phyloP scores from a whole-genome alignment of 2,888 invertebrate species.

The Lithosia quadra region DNA sequence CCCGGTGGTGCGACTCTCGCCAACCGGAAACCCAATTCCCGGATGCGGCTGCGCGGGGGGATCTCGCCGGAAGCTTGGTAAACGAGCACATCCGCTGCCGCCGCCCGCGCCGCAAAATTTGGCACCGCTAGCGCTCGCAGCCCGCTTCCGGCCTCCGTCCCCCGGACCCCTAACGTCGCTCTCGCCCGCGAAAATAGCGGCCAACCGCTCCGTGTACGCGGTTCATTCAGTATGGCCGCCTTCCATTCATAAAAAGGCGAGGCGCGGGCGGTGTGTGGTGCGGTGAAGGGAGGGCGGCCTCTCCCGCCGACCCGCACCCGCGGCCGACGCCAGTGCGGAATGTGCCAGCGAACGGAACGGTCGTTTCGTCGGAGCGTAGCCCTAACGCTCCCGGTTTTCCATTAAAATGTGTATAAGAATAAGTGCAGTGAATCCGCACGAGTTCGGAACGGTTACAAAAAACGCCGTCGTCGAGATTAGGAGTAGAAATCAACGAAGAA shows the following conservation, averaged over 20 bases:
- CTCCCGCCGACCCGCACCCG: slow-evolving; percentile 84
- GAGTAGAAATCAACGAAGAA: slow-evolving; percentile 87
- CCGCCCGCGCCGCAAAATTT: slow-evolving; percentile 87
- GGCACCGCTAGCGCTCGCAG: slow-evolving; percentile 85
- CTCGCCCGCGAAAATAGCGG: slow-evolving; percentile 85
- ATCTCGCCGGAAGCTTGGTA: slow-evolving; percentile 86
- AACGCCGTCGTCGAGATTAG: slow-evolving; percentile 86
- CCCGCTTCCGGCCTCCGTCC: slow-evolving; percentile 84
- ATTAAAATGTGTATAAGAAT: slow-evolving; percentile 88
- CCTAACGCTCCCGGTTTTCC: slow-evolving; percentile 87
- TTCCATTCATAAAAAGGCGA: slow-evolving; percentile 91
- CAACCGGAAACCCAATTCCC: slow-evolving; percentile 86
- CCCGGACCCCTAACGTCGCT: slow-evolving; percentile 78
- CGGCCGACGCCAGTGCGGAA: slow-evolving; percentile 86
- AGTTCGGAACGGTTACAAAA: slow-evolving; percentile 86
- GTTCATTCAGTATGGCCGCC: slow-evolving; percentile 91
- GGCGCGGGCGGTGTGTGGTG: slow-evolving; percentile 81
- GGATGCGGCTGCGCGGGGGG: slow-evolving; percentile 86
- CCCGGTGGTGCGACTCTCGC: slow-evolving; percentile 80
- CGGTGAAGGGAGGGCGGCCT: slow-evolving; percentile 84
- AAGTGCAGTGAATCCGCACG: slow-evolving; percentile 87
- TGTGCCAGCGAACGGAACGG: slow-evolving; percentile 87
- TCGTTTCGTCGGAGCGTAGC: slow-evolving; percentile 88
- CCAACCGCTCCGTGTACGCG: slow-evolving; percentile 88
- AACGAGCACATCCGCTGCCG: slow-evolving; percentile 86